phyloP scores from a whole-genome alignment of 2,888 invertebrate species.

The Monopis laevigella region DNA sequence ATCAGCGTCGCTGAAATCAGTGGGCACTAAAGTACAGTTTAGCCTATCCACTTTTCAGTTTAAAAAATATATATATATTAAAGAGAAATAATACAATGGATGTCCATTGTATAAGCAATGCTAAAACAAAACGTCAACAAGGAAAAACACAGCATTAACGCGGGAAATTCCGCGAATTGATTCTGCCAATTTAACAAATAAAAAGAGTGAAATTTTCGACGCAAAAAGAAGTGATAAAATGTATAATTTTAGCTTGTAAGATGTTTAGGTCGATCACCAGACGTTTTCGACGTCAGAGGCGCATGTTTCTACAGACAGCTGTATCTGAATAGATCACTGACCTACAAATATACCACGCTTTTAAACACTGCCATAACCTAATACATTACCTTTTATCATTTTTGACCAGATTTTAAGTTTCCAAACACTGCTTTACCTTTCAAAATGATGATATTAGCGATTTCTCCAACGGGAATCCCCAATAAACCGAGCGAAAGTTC shows the following conservation, averaged over 20 bases:
- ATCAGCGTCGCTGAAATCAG: too few relatives aligned
- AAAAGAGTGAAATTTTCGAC: slow-evolving; percentile 4
- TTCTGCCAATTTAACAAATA: slow-evolving; percentile 4
- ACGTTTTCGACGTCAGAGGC: slow-evolving; percentile 35
- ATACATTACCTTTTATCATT: slow-evolving; percentile 1
- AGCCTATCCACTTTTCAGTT: too few relatives aligned
- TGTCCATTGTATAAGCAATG: too few relatives aligned
- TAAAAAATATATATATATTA: too few relatives aligned
- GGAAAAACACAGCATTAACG: too few relatives aligned
- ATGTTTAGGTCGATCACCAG: slow-evolving; percentile 50
- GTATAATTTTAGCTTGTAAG: slow-evolving; percentile 45
- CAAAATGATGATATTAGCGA: slow-evolving; percentile 25
- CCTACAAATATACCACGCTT: slow-evolving; percentile 56
- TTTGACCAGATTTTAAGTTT: not conserved
- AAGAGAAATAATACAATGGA: too few relatives aligned
- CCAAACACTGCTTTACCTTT: slow-evolving; percentile 29
- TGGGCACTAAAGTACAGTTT: too few relatives aligned
- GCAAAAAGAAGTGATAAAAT: slow-evolving; percentile 30
- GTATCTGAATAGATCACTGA: slow-evolving; percentile 49
- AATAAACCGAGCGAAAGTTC: slow-evolving; percentile 53
- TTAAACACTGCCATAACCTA: slow-evolving; percentile 46
- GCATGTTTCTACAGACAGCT: slow-evolving; percentile 52
- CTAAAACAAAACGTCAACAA: too few relatives aligned
- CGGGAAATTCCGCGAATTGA: not conserved
- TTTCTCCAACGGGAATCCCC: slow-evolving; percentile 48